phyloP scores from a whole-genome alignment of 2,888 invertebrate species.

The Dryobotodes eremita region DNA sequence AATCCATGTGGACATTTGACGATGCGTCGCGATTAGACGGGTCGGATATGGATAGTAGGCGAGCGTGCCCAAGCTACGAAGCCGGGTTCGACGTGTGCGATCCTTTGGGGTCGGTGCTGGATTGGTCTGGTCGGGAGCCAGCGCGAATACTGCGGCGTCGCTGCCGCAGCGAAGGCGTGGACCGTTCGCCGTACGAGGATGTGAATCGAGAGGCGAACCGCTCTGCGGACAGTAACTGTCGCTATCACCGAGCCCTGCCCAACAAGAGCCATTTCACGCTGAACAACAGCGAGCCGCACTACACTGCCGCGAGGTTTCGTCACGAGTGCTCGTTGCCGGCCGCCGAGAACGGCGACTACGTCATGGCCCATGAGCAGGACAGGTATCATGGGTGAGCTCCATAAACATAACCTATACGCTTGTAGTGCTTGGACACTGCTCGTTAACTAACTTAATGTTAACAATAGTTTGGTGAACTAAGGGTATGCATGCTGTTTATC shows the following conservation, averaged over 20 bases:
- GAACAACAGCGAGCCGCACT: slow-evolving; percentile 80
- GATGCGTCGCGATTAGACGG: slow-evolving; percentile 83
- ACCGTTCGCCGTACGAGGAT: slow-evolving; percentile 89
- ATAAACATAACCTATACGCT: slow-evolving; percentile 74
- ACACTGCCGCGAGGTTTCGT: slow-evolving; percentile 75
- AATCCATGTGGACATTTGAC: slow-evolving; percentile 86
- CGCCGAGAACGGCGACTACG: slow-evolving; percentile 86
- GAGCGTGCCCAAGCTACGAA: slow-evolving; percentile 87
- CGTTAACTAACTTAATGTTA: slow-evolving; percentile 46
- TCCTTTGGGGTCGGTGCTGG: slow-evolving; percentile 84
- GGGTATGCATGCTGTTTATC: slow-evolving; percentile 38
- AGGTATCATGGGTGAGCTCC: slow-evolving; percentile 80
- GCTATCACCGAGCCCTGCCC: slow-evolving; percentile 78
- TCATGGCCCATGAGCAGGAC: slow-evolving; percentile 85
- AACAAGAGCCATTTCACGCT: slow-evolving; percentile 86
- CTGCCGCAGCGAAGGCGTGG: slow-evolving; percentile 89
- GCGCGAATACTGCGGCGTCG: slow-evolving; percentile 87
- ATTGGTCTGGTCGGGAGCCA: slow-evolving; percentile 83
- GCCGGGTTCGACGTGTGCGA: slow-evolving; percentile 88
- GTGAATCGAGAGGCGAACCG: slow-evolving; percentile 80
- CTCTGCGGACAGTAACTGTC: slow-evolving; percentile 77
- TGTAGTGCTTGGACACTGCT: slow-evolving; percentile 49
- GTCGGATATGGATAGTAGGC: slow-evolving; percentile 88
- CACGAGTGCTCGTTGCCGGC: slow-evolving; percentile 85
- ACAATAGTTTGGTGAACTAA: slow-evolving; percentile 26